These are phyloP conservation scores for Stomorhina lunata DNA, from an alignment of 2,888 invertebrate genomes.

Conservation along the genomic window DNA sequence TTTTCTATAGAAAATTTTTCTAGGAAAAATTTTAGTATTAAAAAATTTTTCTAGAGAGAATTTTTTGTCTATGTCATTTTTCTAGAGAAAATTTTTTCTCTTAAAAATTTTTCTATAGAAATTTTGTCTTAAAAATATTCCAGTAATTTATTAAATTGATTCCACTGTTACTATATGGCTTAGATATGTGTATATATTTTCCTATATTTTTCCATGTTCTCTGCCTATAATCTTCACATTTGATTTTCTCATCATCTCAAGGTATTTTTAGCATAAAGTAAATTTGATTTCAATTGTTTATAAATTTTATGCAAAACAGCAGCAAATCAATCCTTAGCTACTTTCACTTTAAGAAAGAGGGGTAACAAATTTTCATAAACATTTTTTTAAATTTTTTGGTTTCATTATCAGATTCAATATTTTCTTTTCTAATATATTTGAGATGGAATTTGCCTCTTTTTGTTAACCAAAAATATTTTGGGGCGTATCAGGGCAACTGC, in stretches of 20 bases:
- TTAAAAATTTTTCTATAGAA: background rate
- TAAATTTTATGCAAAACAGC: constrained; percentile 35
- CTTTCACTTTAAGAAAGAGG: background rate
- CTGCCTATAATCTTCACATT: constrained; percentile 50
- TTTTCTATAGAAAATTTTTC: too few relatives aligned
- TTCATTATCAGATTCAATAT: constrained; percentile 41
- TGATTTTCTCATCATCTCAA: constrained; percentile 46
- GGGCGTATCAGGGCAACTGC: constrained; percentile 49
- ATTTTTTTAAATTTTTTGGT: constrained; percentile 28
- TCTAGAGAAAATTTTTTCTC: background rate
- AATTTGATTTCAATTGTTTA: constrained; percentile 63
- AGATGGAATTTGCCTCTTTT: background rate
- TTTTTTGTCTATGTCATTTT: too few relatives aligned
- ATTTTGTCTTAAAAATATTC: too few relatives aligned
- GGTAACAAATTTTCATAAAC: constrained; percentile 1
- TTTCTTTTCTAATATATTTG: background rate
- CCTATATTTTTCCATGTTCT: background rate
- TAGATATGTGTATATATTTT: constrained; percentile 21
- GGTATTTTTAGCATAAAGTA: constrained; percentile 43
- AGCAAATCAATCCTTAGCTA: background rate
- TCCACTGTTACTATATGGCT: constrained; percentile 25
- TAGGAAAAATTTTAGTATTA: too few relatives aligned
- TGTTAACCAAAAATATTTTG: constrained; percentile 6
- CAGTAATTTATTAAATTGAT: too few relatives aligned
- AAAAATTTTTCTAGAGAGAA: too few relatives aligned